phyloP scores from a whole-genome alignment of 1,140 invertebrate genomes.

The Drosophila miranda region DNA sequence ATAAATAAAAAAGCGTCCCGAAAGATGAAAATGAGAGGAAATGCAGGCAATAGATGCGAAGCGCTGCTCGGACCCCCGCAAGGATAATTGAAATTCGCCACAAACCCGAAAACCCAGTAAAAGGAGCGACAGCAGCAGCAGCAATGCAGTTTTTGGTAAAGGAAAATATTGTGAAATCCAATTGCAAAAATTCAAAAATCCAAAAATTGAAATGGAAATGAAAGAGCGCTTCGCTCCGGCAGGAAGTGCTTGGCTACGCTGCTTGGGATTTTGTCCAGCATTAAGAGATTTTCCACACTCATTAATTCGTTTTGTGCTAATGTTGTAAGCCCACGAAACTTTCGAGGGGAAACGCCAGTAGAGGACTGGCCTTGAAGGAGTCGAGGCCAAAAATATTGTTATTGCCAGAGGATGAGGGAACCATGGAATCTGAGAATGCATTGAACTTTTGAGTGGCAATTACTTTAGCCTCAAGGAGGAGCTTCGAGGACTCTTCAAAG shows the following conservation, averaged over 20 bases:
- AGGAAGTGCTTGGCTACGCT: too few relatives aligned
- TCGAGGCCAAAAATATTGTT: conserved; percentile 18
- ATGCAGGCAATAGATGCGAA: conserved; percentile 29
- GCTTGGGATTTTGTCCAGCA: conserved; percentile 7
- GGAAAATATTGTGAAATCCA: conserved; percentile 8
- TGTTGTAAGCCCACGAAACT: conserved; percentile 13
- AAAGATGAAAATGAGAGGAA: conserved; percentile 33
- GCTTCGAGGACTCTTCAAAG: neutral
- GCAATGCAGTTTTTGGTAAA: neutral
- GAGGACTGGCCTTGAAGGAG: too few relatives aligned
- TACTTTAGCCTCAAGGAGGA: conserved; percentile 24
- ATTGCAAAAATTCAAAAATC: conserved; percentile 24
- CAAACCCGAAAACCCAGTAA: conserved; percentile 13
- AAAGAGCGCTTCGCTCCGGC: neutral
- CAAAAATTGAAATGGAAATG: conserved; percentile 33
- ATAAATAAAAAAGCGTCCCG: conserved; percentile 3
- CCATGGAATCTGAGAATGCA: conserved; percentile 29
- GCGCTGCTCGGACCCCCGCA: conserved; percentile 15
- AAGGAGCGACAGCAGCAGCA: neutral
- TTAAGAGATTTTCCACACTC: conserved; percentile 31
- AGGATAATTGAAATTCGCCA: conserved; percentile 74
- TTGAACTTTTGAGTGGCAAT: conserved; percentile 71
- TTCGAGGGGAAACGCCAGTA: conserved; percentile 3
- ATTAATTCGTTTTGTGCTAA: conserved; percentile 46
- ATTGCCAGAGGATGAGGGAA: neutral